Evolutionary conservation across 2,113 vertebrate genomes (phyloP).

Genomic region (Meriones unguiculatus): DNA sequence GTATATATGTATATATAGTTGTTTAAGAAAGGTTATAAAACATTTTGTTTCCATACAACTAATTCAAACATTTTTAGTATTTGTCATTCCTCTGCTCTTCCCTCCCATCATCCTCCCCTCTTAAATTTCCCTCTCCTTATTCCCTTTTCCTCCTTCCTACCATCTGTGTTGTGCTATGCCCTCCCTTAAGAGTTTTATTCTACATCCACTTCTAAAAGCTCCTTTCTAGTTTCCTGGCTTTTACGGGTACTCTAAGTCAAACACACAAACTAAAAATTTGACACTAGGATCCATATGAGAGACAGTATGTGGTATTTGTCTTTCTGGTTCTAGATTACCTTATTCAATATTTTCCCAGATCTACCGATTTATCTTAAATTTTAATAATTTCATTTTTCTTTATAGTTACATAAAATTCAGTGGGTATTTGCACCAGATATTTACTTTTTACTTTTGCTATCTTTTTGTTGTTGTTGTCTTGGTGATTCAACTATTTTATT

Average conservation of each 20-base stretch:
- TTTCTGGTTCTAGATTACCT: not conserved
- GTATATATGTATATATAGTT: not conserved
- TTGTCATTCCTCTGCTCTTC: not conserved
- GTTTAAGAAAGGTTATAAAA: not conserved
- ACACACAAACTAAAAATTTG: not conserved
- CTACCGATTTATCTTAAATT: not conserved
- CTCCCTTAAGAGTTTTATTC: not conserved
- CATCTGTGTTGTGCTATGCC: not conserved
- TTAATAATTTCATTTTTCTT: not conserved
- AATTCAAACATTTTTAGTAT: not conserved
- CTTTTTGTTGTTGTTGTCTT: not conserved
- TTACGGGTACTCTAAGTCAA: not conserved
- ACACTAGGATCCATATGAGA: not conserved
- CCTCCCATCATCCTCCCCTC: not conserved
- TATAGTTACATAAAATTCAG: not conserved
- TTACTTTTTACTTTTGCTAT: too few species aligned
- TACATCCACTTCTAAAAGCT: not conserved
- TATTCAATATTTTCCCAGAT: not conserved
- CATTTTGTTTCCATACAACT: not conserved
- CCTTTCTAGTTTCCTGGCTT: not conserved
- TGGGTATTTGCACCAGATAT: not conserved
- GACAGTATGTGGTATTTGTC: not conserved
- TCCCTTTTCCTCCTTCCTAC: not conserved
- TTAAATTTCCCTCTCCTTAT: not conserved
- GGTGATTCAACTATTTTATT: too few species aligned